Percentiles rank a stretch among this genome's conserved stretches.
Evolutionary conservation across 1,140 invertebrate species (phyloP).

Genomic region (Brachionus plicatilis): DNA sequence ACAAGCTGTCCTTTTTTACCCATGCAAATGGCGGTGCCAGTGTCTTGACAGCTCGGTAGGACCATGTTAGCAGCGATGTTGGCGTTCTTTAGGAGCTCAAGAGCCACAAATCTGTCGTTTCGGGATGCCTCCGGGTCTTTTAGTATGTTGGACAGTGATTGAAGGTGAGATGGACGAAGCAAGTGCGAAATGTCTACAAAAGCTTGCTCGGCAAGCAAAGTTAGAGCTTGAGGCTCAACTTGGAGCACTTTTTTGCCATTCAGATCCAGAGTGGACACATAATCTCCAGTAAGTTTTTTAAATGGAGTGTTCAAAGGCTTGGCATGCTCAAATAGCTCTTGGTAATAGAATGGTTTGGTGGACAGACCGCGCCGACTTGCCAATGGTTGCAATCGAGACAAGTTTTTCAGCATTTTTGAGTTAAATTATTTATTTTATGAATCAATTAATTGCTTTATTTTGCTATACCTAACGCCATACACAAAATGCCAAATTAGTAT

Average conservation of each 20-base stretch:
- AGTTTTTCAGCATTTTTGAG: background rate
- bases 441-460: background rate
- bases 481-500: background rate
- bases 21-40: conserved; percentile 56
- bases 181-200: conserved; percentile 56
- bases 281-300: conserved; percentile 55
- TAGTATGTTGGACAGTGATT: conserved; percentile 55
- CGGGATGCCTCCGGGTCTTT: conserved; percentile 54
- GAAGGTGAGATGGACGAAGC: conserved; percentile 51
- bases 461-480: background rate
- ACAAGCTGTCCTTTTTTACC: conserved; percentile 57
- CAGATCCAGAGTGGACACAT: conserved; percentile 53
- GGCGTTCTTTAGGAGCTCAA: conserved; percentile 57
- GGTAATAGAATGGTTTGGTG: conserved; percentile 53
- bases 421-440: background rate
- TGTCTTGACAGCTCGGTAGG: conserved; percentile 56
- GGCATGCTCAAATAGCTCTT: conserved; percentile 52
- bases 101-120: conserved; percentile 56
- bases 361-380: background rate
- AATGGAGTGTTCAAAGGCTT: conserved; percentile 47
- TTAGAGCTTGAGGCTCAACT: conserved; percentile 52
- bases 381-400: background rate
- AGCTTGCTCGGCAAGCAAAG: conserved; percentile 51
- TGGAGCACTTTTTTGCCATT: conserved; percentile 50
- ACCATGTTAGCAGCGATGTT: conserved; percentile 56